Evolutionary conservation across 2,888 invertebrate species (phyloP), one percentile per base, ranked within the genome.

Genomic region (Stenotaenia linearis): DNA sequence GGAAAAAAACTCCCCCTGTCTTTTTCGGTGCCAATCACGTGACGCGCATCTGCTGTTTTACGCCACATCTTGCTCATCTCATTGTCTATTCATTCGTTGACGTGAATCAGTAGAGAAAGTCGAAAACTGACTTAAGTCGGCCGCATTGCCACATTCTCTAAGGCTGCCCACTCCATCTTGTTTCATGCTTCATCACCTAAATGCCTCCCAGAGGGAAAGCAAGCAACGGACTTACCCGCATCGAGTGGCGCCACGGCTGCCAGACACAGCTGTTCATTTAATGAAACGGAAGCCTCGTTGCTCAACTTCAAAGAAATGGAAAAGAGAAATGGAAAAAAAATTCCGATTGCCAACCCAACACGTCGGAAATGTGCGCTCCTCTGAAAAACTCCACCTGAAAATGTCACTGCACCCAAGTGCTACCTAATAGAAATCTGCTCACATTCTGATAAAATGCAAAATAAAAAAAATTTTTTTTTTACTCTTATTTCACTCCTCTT

Each of bases 121-220:
- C 50, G 5, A 18, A 50, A 50, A 50, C 50, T 18, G 50, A 50
- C 50, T 50, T 50, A 50, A 50, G 50, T 18, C 50, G 50, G 50
- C 50, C 50, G 50, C 50, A 50, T 18, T 50, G 50, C 50, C 50
- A 50, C 50, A 50, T 50, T 50, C 50, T 50, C 50, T 50, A 50
- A 50, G 50, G 18, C 50, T 50, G 30, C 23, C 32, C 30, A 74
- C 74, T 74, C 74, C 74, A 74, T 74, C 74, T 74, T 74, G 74
- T 74, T 74, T 74, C 74, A 74, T 74, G 74, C 74, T 74, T 74
- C 74, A 74, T 74, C 74, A 74, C 74, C 74, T 74, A 74, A 50
- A 74, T 32, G 74, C 74, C 74, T 74, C 74, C 74, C 74, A 74
- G 23, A 30, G 74, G 69, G 32, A 74, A 74, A 74, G 74, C 28